These are phyloP conservation scores for Dryoscopus gambensis DNA, from an alignment of 2,113 vertebrate species.

Conservation along the genomic window DNA sequence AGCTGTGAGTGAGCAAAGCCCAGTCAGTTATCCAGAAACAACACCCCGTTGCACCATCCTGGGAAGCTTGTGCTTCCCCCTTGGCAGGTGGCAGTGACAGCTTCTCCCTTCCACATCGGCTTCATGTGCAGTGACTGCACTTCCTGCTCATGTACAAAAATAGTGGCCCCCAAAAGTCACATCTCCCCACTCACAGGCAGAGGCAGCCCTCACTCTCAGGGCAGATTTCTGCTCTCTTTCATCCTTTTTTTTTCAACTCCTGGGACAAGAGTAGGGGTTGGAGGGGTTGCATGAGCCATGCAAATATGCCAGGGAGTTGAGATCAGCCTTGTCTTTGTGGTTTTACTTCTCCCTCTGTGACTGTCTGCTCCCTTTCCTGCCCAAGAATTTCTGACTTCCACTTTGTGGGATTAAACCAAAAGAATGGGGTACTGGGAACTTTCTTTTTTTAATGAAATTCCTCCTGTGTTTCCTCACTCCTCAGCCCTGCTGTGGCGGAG, in stretches of 20 bases:
- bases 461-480: background rate
- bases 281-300: background rate
- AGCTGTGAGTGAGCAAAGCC: background rate
- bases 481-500: background rate
- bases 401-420: background rate
- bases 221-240: background rate
- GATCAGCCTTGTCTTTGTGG: background rate
- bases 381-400: background rate
- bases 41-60: accelerated
- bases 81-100: background rate
- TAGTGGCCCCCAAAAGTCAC: accelerated
- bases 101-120: accelerated
- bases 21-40: background rate
- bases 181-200: background rate
- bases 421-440: background rate
- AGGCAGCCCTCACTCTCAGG: background rate
- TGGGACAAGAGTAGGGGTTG: background rate
- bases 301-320: background rate
- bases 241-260: background rate
- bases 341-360: background rate
- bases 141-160: background rate
- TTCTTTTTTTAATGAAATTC: background rate
- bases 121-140: background rate
- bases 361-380: background rate
- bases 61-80: background rate